Evolutionary conservation across 2,113 vertebrate genomes (phyloP).

Genomic region (Burhinus oedicnemus): DNA sequence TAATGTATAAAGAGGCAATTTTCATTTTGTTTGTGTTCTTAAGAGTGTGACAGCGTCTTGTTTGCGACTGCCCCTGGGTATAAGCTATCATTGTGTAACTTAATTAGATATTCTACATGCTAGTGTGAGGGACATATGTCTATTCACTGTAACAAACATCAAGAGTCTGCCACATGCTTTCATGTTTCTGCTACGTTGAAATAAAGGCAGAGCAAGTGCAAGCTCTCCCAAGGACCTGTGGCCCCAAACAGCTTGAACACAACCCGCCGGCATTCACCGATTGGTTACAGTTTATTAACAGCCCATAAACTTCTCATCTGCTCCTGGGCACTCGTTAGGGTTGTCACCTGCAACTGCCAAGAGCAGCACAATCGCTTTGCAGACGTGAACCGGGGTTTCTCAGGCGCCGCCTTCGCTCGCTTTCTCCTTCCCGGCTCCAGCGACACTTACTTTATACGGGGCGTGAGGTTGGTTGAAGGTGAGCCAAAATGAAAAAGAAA

Average conservation of each 20-base stretch:
- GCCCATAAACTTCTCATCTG: conserved; percentile 98
- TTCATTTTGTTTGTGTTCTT: conserved; percentile 69
- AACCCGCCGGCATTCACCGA: conserved; percentile 80
- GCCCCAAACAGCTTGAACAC: conserved; percentile 85
- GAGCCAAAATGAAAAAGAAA: neutral
- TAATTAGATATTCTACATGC: conserved; percentile 79
- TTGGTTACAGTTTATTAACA: conserved; percentile 98
- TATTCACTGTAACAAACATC: conserved; percentile 68
- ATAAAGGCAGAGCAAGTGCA: conserved; percentile 80
- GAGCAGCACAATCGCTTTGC: neutral
- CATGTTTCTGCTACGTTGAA: conserved; percentile 59
- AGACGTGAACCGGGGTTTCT: neutral
- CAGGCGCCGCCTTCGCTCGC: fast-evolving
- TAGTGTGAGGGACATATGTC: conserved; percentile 81
- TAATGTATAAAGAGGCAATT: conserved; percentile 60
- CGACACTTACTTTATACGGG: fast-evolving
- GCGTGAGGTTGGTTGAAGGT: fast-evolving
- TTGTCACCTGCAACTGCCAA: conserved; percentile 75
- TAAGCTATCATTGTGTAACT: conserved; percentile 73
- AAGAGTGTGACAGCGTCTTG: conserved; percentile 76
- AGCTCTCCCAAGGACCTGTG: conserved; percentile 88
- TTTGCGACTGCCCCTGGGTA: conserved; percentile 73
- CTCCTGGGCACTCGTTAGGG: conserved; percentile 63
- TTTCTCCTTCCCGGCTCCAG: neutral
- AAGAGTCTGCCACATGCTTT: conserved; percentile 63